Conservation (phyloP, 1,140 invertebrate genomes). For the Antheraea mylitta region DNA sequence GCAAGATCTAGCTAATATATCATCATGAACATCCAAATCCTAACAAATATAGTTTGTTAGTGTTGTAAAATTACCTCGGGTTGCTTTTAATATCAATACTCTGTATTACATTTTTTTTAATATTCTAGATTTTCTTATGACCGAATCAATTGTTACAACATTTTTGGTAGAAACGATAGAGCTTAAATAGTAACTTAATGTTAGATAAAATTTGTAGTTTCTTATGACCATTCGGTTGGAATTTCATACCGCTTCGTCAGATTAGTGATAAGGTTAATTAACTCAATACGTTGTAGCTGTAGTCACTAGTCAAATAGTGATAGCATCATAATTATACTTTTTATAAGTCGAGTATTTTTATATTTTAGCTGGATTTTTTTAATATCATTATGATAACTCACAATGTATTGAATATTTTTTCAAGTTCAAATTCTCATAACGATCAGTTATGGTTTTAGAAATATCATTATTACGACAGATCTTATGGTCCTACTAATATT, state of each 20-base stretch:
- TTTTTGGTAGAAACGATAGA: not conserved
- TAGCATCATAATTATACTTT: not conserved
- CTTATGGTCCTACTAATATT: not conserved
- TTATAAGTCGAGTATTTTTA: not conserved
- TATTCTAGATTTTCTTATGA: too few relatives aligned
- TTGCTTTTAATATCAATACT: too few relatives aligned
- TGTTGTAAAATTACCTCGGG: too few relatives aligned
- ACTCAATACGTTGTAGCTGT: not conserved
- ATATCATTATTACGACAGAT: not conserved
- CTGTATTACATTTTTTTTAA: too few relatives aligned
- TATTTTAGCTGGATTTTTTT: too few relatives aligned
- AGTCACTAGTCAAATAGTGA: not conserved
- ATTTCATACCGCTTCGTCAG: not conserved
- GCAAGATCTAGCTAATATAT: too few relatives aligned
- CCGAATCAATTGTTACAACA: too few relatives aligned
- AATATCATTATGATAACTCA: too few relatives aligned
- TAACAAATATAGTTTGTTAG: too few relatives aligned
- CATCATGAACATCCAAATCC: too few relatives aligned
- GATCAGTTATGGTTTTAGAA: not conserved
- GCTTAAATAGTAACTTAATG: not conserved
- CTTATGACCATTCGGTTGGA: not conserved
- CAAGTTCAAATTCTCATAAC: too few relatives aligned
- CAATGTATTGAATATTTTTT: too few relatives aligned
- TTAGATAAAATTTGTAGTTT: not conserved
- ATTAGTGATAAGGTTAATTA: not conserved